These are phyloP conservation scores for Ostrea denselamellosa DNA, from an alignment of 1,140 invertebrate species.

Conservation along the genomic window DNA sequence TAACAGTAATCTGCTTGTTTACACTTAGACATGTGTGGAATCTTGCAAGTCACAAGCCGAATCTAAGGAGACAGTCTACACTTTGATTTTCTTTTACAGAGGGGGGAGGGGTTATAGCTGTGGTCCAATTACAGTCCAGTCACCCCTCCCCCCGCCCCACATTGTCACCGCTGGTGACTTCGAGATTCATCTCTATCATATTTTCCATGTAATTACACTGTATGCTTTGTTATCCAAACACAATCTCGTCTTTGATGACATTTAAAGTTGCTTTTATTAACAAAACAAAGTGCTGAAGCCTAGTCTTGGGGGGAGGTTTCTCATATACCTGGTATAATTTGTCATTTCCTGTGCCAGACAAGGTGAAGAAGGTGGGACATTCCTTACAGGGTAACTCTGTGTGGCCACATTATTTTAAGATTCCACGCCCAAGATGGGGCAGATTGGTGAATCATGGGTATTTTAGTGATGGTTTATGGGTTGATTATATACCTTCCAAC, in stretches of 20 bases:
- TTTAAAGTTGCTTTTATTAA: conserved; percentile 21
- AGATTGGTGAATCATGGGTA: no score
- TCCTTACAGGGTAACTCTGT: background rate
- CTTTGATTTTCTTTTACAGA: background rate
- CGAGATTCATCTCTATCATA: conserved; percentile 16
- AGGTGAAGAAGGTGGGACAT: background rate
- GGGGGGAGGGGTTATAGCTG: background rate
- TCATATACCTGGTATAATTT: background rate
- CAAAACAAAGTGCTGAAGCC: conserved; percentile 15
- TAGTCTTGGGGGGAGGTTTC: conserved; percentile 20
- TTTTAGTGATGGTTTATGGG: no score
- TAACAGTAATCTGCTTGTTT: background rate
- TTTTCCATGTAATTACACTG: conserved; percentile 20
- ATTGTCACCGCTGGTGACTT: conserved; percentile 6
- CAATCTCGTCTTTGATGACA: conserved; percentile 31
- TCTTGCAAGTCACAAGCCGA: background rate
- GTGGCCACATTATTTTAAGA: background rate
- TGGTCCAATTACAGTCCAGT: background rate
- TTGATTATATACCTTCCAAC: no score
- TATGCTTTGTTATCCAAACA: background rate
- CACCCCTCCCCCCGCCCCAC: background rate
- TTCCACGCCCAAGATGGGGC: no score
- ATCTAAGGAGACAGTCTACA: background rate
- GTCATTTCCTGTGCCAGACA: conserved; percentile 9
- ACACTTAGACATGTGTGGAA: background rate